A percentile compares a stretch with the other conserved stretches of the same genome.
Evolutionary conservation across 2,113 vertebrate genomes (phyloP).

Genomic region (Elgaria multicarinata): DNA sequence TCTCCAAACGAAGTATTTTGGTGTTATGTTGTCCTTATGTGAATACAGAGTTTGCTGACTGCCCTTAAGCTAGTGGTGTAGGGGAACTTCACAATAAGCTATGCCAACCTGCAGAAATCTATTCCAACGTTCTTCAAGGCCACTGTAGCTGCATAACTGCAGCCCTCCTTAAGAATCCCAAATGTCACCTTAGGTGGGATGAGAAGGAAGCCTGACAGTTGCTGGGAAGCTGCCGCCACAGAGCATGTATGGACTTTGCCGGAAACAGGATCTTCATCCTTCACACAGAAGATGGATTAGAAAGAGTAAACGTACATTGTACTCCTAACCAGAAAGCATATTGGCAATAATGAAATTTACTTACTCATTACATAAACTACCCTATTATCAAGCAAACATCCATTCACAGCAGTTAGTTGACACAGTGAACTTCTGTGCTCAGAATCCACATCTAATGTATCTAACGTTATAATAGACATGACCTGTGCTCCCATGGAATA

Average conservation of each 20-base stretch:
- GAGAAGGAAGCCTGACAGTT: constrained; percentile 78
- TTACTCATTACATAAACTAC: background rate
- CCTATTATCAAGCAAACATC: background rate
- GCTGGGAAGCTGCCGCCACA: constrained; percentile 53
- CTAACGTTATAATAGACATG: background rate
- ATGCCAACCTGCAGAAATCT: constrained; percentile 86
- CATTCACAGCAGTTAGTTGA: background rate
- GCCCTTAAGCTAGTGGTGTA: background rate
- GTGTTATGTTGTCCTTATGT: background rate
- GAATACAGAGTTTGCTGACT: background rate
- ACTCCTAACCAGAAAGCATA: background rate
- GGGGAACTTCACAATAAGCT: background rate
- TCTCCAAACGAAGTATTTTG: background rate
- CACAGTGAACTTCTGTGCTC: background rate
- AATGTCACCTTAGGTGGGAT: constrained; percentile 79
- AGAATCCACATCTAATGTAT: background rate
- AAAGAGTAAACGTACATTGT: background rate
- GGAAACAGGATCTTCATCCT: constrained; percentile 78
- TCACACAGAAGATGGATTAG: constrained; percentile 52
- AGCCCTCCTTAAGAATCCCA: constrained; percentile 84
- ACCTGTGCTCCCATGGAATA: background rate
- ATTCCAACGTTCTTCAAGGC: constrained; percentile 86
- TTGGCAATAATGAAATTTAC: background rate
- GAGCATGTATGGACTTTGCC: constrained; percentile 82
- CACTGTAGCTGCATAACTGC: constrained; percentile 74